Conservation (phyloP, 2,113 vertebrate species). For the Anser cygnoides region DNA sequence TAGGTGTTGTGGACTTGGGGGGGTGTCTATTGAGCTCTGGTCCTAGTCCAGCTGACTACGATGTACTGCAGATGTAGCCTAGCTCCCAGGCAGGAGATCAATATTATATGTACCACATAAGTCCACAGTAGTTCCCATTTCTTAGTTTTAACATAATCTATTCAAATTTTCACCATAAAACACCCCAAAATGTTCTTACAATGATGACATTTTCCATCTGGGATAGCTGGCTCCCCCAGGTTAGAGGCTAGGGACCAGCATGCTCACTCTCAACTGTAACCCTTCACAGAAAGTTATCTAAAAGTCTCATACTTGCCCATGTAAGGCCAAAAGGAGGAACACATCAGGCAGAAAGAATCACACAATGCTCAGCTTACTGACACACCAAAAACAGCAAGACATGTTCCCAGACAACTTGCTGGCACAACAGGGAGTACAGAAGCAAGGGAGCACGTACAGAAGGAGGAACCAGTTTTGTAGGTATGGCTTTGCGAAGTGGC, state of each 20-base stretch:
- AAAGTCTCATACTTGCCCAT: background rate
- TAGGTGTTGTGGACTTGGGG: too few species aligned
- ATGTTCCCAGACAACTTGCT: background rate
- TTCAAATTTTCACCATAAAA: background rate
- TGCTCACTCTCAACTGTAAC: background rate
- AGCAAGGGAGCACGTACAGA: background rate
- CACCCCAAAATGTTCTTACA: background rate
- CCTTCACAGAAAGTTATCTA: background rate
- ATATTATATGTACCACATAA: background rate
- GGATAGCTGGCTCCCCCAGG: background rate
- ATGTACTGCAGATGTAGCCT: background rate
- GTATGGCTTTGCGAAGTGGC: background rate
- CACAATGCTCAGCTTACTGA: background rate
- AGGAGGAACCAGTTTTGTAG: background rate
- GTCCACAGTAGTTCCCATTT: background rate
- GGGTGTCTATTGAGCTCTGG: background rate
- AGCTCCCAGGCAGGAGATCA: background rate
- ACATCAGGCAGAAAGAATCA: background rate
- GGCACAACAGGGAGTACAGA: background rate
- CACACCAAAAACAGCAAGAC: background rate
- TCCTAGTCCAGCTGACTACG: background rate
- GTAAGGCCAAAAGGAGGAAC: background rate
- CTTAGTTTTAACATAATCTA: background rate
- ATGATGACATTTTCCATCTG: accelerated
- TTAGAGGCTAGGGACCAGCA: background rate